phyloP scores from a whole-genome alignment of 2,888 invertebrate genomes.

The Ormyrus thymus region DNA sequence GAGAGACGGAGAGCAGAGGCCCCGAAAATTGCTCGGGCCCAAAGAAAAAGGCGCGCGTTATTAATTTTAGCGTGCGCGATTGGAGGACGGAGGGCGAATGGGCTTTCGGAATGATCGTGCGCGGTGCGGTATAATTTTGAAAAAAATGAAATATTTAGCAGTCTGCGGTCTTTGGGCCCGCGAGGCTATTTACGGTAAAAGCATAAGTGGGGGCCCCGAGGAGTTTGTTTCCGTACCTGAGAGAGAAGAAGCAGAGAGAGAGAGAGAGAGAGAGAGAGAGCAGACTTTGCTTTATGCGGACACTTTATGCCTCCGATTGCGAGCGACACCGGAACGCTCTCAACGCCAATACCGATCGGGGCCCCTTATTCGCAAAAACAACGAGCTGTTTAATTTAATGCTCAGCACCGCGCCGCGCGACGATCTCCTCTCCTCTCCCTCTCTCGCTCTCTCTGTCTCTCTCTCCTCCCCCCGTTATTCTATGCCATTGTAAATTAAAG shows the following conservation, averaged over 20 bases:
- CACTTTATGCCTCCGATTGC: slow-evolving; percentile 75
- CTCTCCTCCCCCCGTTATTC: not conserved
- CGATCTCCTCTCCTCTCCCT: slow-evolving; percentile 11
- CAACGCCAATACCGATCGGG: slow-evolving; percentile 69
- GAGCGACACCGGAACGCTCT: slow-evolving; percentile 75
- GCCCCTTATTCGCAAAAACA: slow-evolving; percentile 62
- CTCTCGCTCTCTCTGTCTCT: not conserved
- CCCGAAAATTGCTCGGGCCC: too few relatives aligned
- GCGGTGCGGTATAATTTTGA: too few relatives aligned
- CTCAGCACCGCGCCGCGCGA: slow-evolving; percentile 58
- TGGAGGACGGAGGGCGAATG: not conserved
- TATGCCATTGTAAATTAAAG: slow-evolving; percentile 41
- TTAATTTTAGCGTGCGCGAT: slow-evolving; percentile 23
- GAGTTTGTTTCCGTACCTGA: slow-evolving; percentile 42
- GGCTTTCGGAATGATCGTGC: too few relatives aligned
- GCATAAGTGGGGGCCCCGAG: slow-evolving; percentile 28
- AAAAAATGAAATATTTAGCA: slow-evolving; percentile 33
- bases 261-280: slow-evolving; percentile 16
- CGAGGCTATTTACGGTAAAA: slow-evolving; percentile 27
- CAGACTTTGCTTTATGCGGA: slow-evolving; percentile 54
- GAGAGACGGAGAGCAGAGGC: not conserved
- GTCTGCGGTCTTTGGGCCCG: slow-evolving; percentile 1
- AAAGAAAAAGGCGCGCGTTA: slow-evolving; percentile 13
- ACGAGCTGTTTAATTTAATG: slow-evolving; percentile 71
- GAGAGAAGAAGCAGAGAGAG: slow-evolving; percentile 4